A percentile compares a stretch with the other conserved stretches of the same genome.
These are phyloP conservation scores for Ophiodon elongatus DNA, from an alignment of 2,113 vertebrate species.

Conservation along the genomic window DNA sequence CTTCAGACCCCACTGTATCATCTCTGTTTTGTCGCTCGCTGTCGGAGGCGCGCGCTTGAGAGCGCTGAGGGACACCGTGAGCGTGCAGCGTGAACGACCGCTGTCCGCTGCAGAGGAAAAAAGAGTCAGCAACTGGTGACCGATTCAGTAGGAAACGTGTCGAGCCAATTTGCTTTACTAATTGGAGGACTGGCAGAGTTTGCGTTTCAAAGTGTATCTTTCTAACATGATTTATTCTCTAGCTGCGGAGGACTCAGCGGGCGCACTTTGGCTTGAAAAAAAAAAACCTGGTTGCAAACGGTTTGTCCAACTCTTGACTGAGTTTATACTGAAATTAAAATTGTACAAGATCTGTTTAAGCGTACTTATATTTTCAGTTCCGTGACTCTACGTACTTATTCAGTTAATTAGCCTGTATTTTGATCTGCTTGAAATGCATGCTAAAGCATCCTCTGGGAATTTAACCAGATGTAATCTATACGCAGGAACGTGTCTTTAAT, in stretches of 20 bases:
- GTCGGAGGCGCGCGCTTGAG: constrained; percentile 54
- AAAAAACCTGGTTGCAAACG: constrained; percentile 14
- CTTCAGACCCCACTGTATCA: constrained; percentile 75
- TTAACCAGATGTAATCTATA: not conserved
- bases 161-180: constrained; percentile 51
- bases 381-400: not conserved
- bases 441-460: not conserved
- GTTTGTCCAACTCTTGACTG: constrained; percentile 44
- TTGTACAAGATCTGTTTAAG: not conserved
- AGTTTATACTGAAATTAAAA: constrained; percentile 4
- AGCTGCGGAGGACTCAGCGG: constrained; percentile 30
- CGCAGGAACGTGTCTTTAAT: not conserved
- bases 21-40: constrained; percentile 63
- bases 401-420: not conserved
- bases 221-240: constrained; percentile 29
- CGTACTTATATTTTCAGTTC: not conserved
- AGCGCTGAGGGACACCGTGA: constrained; percentile 30
- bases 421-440: not conserved
- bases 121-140: constrained; percentile 62
- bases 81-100: constrained; percentile 52
- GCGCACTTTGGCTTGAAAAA: constrained; percentile 15
- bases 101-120: constrained; percentile 19
- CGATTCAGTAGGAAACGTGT: constrained; percentile 39
- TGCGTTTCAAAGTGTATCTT: constrained; percentile 33
- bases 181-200: constrained; percentile 52